Base-by-base conservation (phyloP, 2,888 invertebrate genomes). In the Glaucopsyche alexis region DNA sequence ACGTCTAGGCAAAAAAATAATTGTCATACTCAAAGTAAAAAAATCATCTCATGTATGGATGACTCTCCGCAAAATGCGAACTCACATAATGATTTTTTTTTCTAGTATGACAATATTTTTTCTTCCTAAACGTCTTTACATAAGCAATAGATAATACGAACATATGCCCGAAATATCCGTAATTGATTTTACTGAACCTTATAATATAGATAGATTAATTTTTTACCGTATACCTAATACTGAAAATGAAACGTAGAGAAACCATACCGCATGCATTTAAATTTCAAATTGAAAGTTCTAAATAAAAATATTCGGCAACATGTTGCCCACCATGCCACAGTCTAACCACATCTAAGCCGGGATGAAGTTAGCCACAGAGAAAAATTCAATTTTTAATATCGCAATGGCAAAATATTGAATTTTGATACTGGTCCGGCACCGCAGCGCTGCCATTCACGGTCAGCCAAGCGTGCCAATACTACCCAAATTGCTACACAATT, bases 301-400 rank as follows among this genome's bases (percentile, higher is more conserved):
- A 60, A 60, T 11, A 47, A 47, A 29, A 60, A 60, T 60, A 60
- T 60, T 60, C 29, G 29, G 60, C n/a, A 66, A 14, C 16, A 8
- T 55, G 7, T 16, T 4, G 16, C n/a, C 16, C 4, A n/a, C n/a
- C n/a, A n/a, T n/a, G n/a, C n/a, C n/a, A 55, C 9, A 40, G 42
- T 9, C 40, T 42, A n/a, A 66, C 40, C 42, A n/a, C 19, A 42
- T 66, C 42, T 16, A n/a, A 65, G 9, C 42, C 55, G 40, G 71
- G 29, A 47, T 64, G 29, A 72, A 47, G 69, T 49, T 47, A 49
- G 29, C 47, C 71, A 72, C 19, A 78, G 78, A 77, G 78, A 76
- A 80, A 74, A 82, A 84, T 88, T 87, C 83, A 85, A 89, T 89
- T 89, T 90, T 89, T 83, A 85, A 88, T 89, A 90, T 87, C 85